phyloP scores from a whole-genome alignment of 2,888 invertebrate species.

The Cryptops parisi region DNA sequence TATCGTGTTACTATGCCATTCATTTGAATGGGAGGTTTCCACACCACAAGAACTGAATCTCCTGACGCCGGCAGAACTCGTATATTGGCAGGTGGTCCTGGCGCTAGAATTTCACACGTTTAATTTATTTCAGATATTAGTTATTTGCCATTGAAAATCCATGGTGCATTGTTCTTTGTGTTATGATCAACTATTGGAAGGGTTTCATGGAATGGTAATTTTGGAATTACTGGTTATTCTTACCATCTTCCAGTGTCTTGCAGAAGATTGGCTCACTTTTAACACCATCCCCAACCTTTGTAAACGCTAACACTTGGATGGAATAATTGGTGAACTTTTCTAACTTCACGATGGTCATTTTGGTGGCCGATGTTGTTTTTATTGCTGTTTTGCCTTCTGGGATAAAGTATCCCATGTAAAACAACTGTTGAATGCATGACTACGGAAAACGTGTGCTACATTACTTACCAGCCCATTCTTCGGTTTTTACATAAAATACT shows the following conservation, averaged over 20 bases:
- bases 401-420: not conserved
- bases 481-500: conserved; percentile 24
- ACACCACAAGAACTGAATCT: conserved; percentile 30
- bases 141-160: no score
- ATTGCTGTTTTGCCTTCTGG: not conserved
- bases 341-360: conserved; percentile 21
- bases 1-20: conserved; percentile 32
- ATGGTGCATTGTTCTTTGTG: no score
- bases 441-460: no score
- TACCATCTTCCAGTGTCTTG: conserved; percentile 31
- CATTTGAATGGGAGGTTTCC: conserved; percentile 30
- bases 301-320: conserved; percentile 32
- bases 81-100: conserved; percentile 31
- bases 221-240: conserved; percentile 2
- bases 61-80: conserved; percentile 30
- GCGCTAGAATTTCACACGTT: no score
- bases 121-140: no score
- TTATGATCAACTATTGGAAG: no score
- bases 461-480: conserved; percentile 18
- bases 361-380: conserved; percentile 16
- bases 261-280: conserved; percentile 29
- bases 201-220: not conserved
- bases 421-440: not conserved
- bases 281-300: conserved; percentile 32
- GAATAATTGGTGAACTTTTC: conserved; percentile 32